phyloP scores from a whole-genome alignment of 1,140 invertebrate genomes.

The Berghia stephanieae region DNA sequence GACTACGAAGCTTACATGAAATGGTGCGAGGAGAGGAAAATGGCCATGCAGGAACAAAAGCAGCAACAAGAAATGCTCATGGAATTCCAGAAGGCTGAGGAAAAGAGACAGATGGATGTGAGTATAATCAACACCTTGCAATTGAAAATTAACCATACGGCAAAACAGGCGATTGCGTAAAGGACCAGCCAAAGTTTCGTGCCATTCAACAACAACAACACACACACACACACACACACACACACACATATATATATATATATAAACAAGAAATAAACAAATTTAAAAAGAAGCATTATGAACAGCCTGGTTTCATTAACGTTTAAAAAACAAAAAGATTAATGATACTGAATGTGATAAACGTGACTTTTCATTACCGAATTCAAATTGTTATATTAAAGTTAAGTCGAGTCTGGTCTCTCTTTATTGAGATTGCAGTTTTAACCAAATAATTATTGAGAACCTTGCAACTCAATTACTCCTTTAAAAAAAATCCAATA shows the following conservation, averaged over 20 bases:
- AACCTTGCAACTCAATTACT: no score
- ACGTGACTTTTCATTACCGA: no score
- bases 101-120: not conserved
- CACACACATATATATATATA: not conserved
- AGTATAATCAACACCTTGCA: not conserved
- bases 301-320: no score
- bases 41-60: constrained; percentile 28
- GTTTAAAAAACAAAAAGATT: no score
- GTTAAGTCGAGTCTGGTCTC: no score
- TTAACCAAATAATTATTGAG: no score
- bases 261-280: no score
- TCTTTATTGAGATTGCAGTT: no score
- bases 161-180: not conserved
- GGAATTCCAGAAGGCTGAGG: constrained; percentile 17
- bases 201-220: not conserved
- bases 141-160: not conserved
- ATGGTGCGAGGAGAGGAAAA: constrained; percentile 15
- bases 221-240: not conserved
- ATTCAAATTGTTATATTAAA: no score
- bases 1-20: constrained; percentile 22
- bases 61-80: constrained; percentile 33
- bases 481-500: no score
- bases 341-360: no score
- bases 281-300: no score
- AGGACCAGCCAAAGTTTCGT: not conserved